Base-by-base conservation (phyloP, 2,888 invertebrate species). In the Eupithecia insigniata region DNA sequence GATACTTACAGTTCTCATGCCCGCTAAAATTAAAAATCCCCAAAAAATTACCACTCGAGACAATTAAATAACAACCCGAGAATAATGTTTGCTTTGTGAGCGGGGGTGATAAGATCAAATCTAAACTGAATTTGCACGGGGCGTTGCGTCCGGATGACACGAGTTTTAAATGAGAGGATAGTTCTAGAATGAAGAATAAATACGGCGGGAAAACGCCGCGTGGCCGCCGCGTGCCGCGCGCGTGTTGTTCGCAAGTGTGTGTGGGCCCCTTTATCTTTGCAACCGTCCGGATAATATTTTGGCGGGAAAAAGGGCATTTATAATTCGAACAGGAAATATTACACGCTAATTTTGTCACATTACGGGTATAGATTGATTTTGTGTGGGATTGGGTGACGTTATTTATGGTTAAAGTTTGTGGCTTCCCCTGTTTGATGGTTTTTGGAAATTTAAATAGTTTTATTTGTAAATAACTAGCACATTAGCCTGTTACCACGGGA, bases 261-360 rank as follows among this genome's bases (percentile, higher is more conserved):
- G 76, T 77, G 72, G 74, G 22, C 34, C 71, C 76, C 76, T 80
- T 78, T 76, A 72, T 79, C 69, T 71, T 60, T 55, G 61, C 69
- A 62, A 65, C 74, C 76, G 71, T 36, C 69, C 77, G 78, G 78
- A 84, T 86, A 87, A 87, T 87, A 84, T 87, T 89, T 87, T 85
- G 84, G 84, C 85, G 85, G 82, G 83, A 86, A 89, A 89, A 85
- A 83, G 89, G 87, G 85, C 86, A 88, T 92, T 88, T 91, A 90
- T 92, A 93, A 93, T 92, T 90, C 88, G 83, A 87, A 89, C 88
- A 90, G 92, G 92, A 90, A 92, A 91, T 89, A 93, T 93, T 92
- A 93, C 92, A 94, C 93, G 93, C 93, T 93, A 94, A 94, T 94
- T 93, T 93, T 87, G 88, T 85, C 88, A 87, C 89, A 87, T 90